phyloP scores from a whole-genome alignment of 2,797 vertebrate species.

The Eupleurogrammus muticus region DNA sequence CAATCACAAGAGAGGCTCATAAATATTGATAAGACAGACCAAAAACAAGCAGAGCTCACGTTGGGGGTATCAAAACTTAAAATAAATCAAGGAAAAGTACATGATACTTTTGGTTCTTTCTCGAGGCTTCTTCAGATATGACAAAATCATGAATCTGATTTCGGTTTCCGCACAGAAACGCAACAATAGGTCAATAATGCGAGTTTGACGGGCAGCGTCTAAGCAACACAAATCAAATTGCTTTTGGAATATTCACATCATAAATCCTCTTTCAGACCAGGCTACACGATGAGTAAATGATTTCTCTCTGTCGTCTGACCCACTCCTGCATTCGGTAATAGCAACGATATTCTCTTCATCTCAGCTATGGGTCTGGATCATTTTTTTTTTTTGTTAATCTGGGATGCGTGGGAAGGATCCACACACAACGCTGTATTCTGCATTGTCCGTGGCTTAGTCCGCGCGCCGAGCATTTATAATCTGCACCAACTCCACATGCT shows the following conservation, averaged over 20 bases:
- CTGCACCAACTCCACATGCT: not conserved
- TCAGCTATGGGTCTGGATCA: not conserved
- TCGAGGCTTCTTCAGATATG: not conserved
- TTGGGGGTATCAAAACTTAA: too few relatives aligned
- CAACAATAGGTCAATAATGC: not conserved
- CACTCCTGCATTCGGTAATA: not conserved
- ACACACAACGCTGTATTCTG: not conserved
- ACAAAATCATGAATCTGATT: not conserved
- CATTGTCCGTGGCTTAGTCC: not conserved
- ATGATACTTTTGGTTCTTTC: not conserved
- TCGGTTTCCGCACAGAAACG: not conserved
- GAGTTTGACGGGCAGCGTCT: not conserved
- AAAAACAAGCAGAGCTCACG: too few relatives aligned
- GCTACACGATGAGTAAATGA: not conserved
- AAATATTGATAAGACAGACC: too few relatives aligned
- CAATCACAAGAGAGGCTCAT: too few relatives aligned
- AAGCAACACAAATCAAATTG: constrained; percentile 1
- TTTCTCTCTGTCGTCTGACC: not conserved
- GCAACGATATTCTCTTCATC: not conserved
- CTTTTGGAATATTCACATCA: not conserved
- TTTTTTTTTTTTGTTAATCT: constrained; percentile 3
- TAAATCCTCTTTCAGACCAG: constrained; percentile 4
- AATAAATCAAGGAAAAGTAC: too few relatives aligned
- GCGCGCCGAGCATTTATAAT: not conserved
- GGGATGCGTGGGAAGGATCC: not conserved